Base-by-base conservation (phyloP, 92 coral and sea anemone species). In the Metridium senile region DNA sequence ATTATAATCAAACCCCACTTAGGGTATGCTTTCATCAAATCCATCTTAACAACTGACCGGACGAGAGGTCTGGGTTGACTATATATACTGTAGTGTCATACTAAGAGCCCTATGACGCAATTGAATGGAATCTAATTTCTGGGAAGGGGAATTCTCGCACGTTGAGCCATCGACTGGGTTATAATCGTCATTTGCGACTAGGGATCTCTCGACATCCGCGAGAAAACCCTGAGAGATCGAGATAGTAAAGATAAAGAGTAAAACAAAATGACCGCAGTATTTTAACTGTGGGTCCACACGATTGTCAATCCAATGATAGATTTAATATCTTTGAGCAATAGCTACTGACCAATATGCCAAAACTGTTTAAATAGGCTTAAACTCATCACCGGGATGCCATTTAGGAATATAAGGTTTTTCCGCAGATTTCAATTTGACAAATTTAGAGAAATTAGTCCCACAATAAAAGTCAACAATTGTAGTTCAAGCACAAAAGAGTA, bases 301-400 rank as follows among this genome's bases (percentile, higher is more conserved):
- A n/a, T 58, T 33, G 45, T 56, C 57, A 58, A 73, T n/a, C 1
- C 20, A 51, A 35, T 1, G 10, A 13, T 19, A 17, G 54, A 27
- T 33, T 57, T 33, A 73, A 57, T 73, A 33, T 73, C 59, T 57
- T 29, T 57, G 54, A n/a, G 68, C 71, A 39, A 66, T 64, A 26
- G 63, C 33, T 45, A 23, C 66, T 59, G 4, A 59, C 71, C 67
- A 19, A 62, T 26, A 52, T 75, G 58, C 27, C 13, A 39, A 63
- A 33, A 21, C 62, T 62, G 80, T 75, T 62, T 75, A 75, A 75
- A 64, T 66, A 75, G 62, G 43, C 26, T 54, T 58, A 22, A 59
- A 25, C 45, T 39, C 31, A 74, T 62, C 21, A 26, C 56, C 46
- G 33, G 26, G 16, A 47, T 75, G 80, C 25, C 80, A 75, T 62